A percentile compares a stretch with the other conserved stretches of the same genome.
These are phyloP conservation scores for Cecropterus lyciades DNA, from an alignment of 1,140 invertebrate species.

Conservation along the genomic window DNA sequence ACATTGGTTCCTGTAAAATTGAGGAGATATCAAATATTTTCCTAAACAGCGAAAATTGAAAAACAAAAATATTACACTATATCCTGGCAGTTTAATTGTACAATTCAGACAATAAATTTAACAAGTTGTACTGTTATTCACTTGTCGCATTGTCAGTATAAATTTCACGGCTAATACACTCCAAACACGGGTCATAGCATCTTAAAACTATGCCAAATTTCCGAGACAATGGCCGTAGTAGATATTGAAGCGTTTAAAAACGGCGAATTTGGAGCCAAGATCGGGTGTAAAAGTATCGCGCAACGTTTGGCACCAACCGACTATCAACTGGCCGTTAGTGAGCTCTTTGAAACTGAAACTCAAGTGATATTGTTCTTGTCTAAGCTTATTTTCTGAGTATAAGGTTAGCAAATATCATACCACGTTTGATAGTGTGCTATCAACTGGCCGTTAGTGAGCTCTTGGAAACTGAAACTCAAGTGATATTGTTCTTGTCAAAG, in stretches of 20 bases:
- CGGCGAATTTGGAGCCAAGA: slow-evolving; percentile 16
- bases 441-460: slow-evolving; percentile 16
- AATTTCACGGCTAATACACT: slow-evolving; percentile 26
- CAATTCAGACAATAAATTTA: background rate
- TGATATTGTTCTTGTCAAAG: slow-evolving; percentile 18
- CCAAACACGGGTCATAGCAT: slow-evolving; percentile 23
- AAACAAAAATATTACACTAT: slow-evolving; percentile 1
- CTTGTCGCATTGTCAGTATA: slow-evolving; percentile 10
- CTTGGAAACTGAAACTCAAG: slow-evolving; percentile 4
- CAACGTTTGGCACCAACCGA: slow-evolving; percentile 6
- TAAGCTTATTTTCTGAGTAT: background rate
- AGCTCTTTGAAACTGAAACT: slow-evolving; percentile 15
- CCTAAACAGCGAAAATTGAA: no score
- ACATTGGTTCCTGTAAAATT: no score
- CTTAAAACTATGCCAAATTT: slow-evolving; percentile 30
- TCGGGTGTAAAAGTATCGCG: slow-evolving; percentile 14
- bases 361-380: slow-evolving; percentile 15
- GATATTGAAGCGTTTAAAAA: slow-evolving; percentile 20
- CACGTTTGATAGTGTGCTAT: background rate
- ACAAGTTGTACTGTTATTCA: background rate
- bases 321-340: slow-evolving; percentile 19
- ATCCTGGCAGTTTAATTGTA: background rate
- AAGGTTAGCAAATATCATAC: background rate
- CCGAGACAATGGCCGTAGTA: slow-evolving; percentile 7
- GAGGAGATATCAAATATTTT: no score